Conservation (phyloP, 2,113 vertebrate genomes). For the Percopsis transmontana region DNA sequence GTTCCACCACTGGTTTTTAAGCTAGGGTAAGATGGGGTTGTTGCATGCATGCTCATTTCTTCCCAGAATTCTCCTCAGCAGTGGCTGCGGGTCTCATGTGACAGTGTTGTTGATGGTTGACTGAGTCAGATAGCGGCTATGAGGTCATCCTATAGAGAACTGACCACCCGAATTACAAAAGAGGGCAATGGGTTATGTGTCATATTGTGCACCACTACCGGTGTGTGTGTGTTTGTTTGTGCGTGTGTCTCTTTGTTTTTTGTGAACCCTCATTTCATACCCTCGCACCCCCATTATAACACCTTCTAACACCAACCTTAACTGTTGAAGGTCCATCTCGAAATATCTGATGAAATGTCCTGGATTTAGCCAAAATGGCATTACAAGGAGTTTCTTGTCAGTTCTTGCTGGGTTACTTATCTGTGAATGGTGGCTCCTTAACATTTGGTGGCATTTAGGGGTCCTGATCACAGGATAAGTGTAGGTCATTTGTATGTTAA, state of each 20-base stretch:
- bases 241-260: background rate
- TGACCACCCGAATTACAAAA: slow-evolving; percentile 26
- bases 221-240: background rate
- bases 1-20: slow-evolving; percentile 18
- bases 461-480: slow-evolving; percentile 71
- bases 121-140: slow-evolving; percentile 45
- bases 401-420: slow-evolving; percentile 69
- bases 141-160: slow-evolving; percentile 48
- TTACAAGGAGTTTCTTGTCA: slow-evolving; percentile 62
- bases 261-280: slow-evolving; percentile 16
- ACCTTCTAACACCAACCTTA: slow-evolving; percentile 53
- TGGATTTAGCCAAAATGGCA: slow-evolving; percentile 64
- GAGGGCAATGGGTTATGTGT: slow-evolving; percentile 42
- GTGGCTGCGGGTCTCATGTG: slow-evolving; percentile 30
- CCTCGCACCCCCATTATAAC: slow-evolving; percentile 14
- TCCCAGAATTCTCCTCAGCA: slow-evolving; percentile 31
- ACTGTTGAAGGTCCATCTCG: slow-evolving; percentile 41
- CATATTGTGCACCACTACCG: slow-evolving; percentile 22
- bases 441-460: slow-evolving; percentile 81
- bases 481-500: slow-evolving; percentile 81
- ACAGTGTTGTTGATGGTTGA: slow-evolving; percentile 28
- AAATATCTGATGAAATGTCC: slow-evolving; percentile 68
- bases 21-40: background rate
- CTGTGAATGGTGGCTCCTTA: slow-evolving; percentile 74
- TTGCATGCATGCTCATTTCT: slow-evolving; percentile 6